These are phyloP conservation scores for Streptopelia turtur DNA, from an alignment of 2,797 vertebrate genomes.

Conservation along the genomic window DNA sequence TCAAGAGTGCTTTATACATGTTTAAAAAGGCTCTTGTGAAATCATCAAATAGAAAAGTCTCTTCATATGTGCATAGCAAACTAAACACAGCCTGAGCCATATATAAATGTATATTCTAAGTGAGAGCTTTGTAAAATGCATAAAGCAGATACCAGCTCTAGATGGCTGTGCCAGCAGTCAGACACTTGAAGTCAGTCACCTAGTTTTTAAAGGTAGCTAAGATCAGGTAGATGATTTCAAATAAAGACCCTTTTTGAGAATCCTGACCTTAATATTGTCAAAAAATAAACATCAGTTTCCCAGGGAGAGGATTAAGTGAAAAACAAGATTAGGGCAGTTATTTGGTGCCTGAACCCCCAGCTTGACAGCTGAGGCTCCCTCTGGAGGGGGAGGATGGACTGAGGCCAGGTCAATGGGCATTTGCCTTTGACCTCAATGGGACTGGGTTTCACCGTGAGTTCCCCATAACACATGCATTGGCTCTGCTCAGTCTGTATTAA, in stretches of 20 bases:
- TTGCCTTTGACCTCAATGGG: not conserved
- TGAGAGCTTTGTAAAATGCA: not conserved
- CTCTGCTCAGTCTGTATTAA: slow-evolving; percentile 63
- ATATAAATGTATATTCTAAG: not conserved
- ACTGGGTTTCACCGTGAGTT: not conserved
- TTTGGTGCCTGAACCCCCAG: not conserved
- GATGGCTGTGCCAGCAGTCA: not conserved
- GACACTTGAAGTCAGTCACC: not conserved
- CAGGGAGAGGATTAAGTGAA: not conserved
- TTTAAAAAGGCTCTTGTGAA: not conserved
- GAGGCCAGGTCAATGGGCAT: not conserved
- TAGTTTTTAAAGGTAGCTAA: not conserved
- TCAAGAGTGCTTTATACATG: not conserved
- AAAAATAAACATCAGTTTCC: not conserved
- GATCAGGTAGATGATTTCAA: not conserved
- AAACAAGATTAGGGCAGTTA: not conserved
- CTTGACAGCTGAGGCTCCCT: not conserved
- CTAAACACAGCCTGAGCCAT: not conserved
- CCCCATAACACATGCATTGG: not conserved
- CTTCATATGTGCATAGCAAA: not conserved
- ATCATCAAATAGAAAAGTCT: not conserved
- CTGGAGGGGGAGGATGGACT: not conserved
- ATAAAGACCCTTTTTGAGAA: not conserved
- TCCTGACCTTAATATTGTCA: not conserved
- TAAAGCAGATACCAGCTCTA: not conserved